Conservation (phyloP, 2,888 invertebrate species). For the Drosophila cognata region DNA sequence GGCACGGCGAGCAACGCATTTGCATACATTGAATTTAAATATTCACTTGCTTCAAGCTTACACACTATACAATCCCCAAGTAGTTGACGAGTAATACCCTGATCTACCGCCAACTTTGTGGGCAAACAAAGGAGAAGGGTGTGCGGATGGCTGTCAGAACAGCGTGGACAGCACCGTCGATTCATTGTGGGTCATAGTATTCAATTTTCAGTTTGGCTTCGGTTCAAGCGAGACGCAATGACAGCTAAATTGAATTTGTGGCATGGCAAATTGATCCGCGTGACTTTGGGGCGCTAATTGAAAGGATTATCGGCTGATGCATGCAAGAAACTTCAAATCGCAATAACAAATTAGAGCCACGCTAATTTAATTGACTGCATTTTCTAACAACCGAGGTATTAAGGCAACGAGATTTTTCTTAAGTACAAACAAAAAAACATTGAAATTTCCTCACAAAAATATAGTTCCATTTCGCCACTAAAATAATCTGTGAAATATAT, state of each 20-base stretch:
- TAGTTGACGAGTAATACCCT: constrained; percentile 15
- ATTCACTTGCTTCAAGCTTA: constrained; percentile 66
- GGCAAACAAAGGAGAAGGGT: constrained; percentile 34
- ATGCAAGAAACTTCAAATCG: constrained; percentile 13
- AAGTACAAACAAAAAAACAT: background rate
- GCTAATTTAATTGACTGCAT: constrained; percentile 15
- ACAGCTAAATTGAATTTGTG: constrained; percentile 69
- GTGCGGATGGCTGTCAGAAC: background rate
- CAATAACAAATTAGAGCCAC: constrained; percentile 18
- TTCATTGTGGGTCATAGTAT: constrained; percentile 60
- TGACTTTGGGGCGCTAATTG: constrained; percentile 64
- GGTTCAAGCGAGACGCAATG: constrained; percentile 53
- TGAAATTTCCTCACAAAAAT: no score
- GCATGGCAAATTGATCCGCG: constrained; percentile 58
- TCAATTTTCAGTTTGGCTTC: constrained; percentile 70
- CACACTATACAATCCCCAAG: constrained; percentile 36
- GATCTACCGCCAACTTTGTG: background rate
- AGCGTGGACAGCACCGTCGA: constrained; percentile 21
- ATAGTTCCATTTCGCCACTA: background rate
- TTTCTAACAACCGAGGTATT: background rate
- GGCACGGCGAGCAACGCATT: constrained; percentile 48
- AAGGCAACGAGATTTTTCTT: background rate
- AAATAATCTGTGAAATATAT: background rate
- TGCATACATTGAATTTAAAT: constrained; percentile 73
- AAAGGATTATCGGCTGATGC: constrained; percentile 57